Percentiles rank a stretch among this genome's conserved stretches.
Conservation (phyloP, 2,113 vertebrate genomes). For the Guaruba guarouba region DNA sequence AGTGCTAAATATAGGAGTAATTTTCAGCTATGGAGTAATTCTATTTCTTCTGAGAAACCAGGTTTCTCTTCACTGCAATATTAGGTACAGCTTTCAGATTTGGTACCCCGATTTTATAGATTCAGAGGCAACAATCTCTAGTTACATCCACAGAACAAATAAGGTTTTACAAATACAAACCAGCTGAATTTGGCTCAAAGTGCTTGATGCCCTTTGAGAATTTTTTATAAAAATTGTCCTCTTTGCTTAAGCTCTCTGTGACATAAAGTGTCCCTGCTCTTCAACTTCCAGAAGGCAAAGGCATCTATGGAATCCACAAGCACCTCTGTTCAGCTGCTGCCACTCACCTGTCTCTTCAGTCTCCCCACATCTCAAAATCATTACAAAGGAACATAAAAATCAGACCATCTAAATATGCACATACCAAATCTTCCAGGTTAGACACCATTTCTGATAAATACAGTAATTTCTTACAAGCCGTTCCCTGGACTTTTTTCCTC, state of each 20-base stretch:
- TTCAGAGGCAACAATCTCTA: neutral
- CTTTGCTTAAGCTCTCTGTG: neutral
- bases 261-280: neutral
- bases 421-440: neutral
- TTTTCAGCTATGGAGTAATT: neutral
- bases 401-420: neutral
- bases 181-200: neutral
- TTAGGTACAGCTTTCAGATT: neutral
- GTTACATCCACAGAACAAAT: neutral
- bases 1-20: neutral
- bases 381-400: neutral
- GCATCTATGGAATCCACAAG: neutral
- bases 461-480: neutral
- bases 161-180: neutral
- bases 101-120: neutral
- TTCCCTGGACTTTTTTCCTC: neutral
- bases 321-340: neutral
- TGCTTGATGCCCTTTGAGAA: neutral
- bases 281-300: neutral
- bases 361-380: neutral
- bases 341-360: neutral
- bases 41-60: neutral
- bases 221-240: neutral
- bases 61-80: neutral
- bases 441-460: neutral